phyloP scores from a whole-genome alignment of 2,797 vertebrate genomes.

The Mus spretus region DNA sequence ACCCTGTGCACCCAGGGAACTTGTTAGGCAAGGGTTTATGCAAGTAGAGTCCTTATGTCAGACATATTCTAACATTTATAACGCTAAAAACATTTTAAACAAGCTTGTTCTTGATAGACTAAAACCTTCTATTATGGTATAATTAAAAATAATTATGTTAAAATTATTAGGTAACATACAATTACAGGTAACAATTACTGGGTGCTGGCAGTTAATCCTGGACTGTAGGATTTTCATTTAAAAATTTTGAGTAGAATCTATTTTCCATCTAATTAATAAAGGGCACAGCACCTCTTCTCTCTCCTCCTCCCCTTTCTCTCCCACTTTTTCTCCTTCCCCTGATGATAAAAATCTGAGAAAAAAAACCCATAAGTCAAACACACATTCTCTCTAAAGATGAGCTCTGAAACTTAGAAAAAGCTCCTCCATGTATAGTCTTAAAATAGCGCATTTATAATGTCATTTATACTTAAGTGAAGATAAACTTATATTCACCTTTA shows the following conservation, averaged over 20 bases:
- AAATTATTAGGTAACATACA: not conserved
- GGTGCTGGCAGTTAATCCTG: not conserved
- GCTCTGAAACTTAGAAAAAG: not conserved
- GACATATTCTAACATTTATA: not conserved
- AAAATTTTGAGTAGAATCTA: not conserved
- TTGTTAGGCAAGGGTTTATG: not conserved
- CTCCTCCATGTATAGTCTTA: not conserved
- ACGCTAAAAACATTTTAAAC: not conserved
- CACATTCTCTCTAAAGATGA: not conserved
- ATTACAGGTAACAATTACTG: not conserved
- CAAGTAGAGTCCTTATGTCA: not conserved
- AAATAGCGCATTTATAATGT: not conserved
- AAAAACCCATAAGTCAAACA: not conserved
- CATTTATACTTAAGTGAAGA: not conserved
- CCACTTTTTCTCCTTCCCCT: not conserved
- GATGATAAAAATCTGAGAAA: not conserved
- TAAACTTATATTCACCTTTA: not conserved
- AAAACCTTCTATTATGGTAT: slow-evolving; percentile 30
- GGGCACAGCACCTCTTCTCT: not conserved
- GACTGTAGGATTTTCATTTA: not conserved
- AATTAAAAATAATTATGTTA: not conserved
- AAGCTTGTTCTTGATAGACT: not conserved
- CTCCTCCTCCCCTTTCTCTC: no score
- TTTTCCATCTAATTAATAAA: not conserved
- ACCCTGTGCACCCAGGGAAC: not conserved